These are phyloP conservation scores for Porphyrio hochstetteri DNA, from an alignment of 2,113 vertebrate genomes.

Conservation along the genomic window DNA sequence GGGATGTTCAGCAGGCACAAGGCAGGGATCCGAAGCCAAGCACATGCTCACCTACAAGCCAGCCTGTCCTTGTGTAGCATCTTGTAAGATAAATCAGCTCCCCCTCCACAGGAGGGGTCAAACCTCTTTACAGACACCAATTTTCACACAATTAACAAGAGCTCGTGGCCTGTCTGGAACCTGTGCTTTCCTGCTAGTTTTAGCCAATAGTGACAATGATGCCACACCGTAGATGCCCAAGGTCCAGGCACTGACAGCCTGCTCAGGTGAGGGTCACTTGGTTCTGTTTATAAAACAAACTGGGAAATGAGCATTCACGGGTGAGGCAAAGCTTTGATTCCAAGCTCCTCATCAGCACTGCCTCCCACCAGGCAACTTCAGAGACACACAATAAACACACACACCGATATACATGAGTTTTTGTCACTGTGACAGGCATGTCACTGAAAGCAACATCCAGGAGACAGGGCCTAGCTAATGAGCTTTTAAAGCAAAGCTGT, in stretches of 20 bases:
- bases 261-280: background rate
- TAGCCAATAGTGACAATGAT: background rate
- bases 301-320: background rate
- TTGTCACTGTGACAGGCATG: background rate
- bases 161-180: background rate
- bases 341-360: background rate
- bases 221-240: background rate
- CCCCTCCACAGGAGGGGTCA: background rate
- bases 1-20: background rate
- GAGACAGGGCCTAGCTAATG: conserved; percentile 20
- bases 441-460: background rate
- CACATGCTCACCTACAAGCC: background rate
- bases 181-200: background rate
- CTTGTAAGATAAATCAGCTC: background rate
- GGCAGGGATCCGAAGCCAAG: background rate
- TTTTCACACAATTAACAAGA: background rate
- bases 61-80: background rate
- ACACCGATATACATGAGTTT: background rate
- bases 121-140: background rate
- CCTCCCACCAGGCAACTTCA: background rate
- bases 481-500: conserved; percentile 43
- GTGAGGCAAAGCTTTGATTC: background rate
- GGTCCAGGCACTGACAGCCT: background rate
- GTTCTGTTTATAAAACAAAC: background rate
- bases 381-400: background rate